These are phyloP conservation scores for Ophraella communa DNA, from an alignment of 2,888 invertebrate genomes.

Conservation along the genomic window DNA sequence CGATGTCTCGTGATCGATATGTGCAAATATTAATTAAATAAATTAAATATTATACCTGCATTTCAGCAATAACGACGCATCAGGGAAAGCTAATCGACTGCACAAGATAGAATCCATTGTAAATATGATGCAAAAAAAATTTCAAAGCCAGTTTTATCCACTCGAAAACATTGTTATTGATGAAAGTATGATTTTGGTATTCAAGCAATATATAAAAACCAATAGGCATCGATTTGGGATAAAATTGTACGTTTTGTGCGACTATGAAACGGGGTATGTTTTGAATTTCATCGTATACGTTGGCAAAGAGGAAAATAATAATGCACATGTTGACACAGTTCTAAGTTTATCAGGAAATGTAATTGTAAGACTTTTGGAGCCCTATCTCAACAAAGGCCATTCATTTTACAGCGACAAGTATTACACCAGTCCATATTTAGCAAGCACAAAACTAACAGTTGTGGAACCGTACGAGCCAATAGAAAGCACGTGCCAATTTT, in stretches of 20 bases:
- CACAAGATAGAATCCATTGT: background rate
- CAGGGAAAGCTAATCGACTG: no score
- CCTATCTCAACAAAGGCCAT: conserved; percentile 23
- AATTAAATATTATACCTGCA: background rate
- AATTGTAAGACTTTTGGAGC: conserved; percentile 15
- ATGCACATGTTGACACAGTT: background rate
- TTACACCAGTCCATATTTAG: conserved; percentile 28
- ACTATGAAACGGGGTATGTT: conserved; percentile 12
- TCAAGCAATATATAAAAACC: background rate
- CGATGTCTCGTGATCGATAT: conserved; percentile 7
- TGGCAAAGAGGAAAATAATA: background rate
- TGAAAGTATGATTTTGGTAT: background rate
- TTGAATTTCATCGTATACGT: conserved; percentile 8
- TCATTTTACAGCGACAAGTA: conserved; percentile 20
- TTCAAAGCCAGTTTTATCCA: background rate
- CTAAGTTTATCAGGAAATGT: conserved; percentile 19
- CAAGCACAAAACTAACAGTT: conserved; percentile 30
- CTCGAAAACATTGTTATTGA: background rate
- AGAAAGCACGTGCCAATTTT: conserved; percentile 31
- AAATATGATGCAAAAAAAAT: background rate
- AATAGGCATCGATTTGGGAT: conserved; percentile 9
- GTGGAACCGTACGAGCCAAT: conserved; percentile 29
- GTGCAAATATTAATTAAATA: background rate
- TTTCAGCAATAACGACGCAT: background rate
- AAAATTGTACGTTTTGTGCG: conserved; percentile 10